Evolutionary conservation across 2,888 invertebrate species (phyloP).

Genomic region (Zeuzera pyrina): DNA sequence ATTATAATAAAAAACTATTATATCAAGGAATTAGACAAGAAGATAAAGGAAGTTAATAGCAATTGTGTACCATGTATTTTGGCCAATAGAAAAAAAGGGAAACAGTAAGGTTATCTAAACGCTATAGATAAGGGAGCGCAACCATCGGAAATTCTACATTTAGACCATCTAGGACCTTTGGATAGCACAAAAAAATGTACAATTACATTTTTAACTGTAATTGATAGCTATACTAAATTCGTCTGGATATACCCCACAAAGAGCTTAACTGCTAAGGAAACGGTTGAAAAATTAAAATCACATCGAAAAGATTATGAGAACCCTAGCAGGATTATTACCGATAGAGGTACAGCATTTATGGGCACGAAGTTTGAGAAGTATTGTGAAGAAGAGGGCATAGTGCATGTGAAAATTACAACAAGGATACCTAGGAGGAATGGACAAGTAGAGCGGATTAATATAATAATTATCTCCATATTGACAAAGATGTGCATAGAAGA

Average conservation of each 20-base stretch:
- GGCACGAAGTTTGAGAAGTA: constrained; percentile 28
- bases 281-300: constrained; percentile 19
- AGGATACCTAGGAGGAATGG: constrained; percentile 33
- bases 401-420: constrained; percentile 22
- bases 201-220: constrained; percentile 29
- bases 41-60: too few species aligned
- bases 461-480: constrained; percentile 24
- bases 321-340: constrained; percentile 28
- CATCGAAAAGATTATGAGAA: constrained; percentile 31
- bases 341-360: constrained; percentile 33
- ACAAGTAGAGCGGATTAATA: constrained; percentile 28
- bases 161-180: constrained; percentile 35
- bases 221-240: constrained; percentile 36
- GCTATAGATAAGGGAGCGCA: constrained; percentile 26
- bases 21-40: too few species aligned
- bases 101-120: constrained; percentile 23
- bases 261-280: constrained; percentile 23
- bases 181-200: constrained; percentile 27
- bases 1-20: too few species aligned
- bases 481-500: constrained; percentile 32
- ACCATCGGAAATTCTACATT: constrained; percentile 28
- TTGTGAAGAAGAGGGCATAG: constrained; percentile 29
- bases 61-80: too few species aligned
- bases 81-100: constrained; percentile 21
- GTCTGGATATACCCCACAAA: constrained; percentile 33